phyloP scores from a whole-genome alignment of 2,113 vertebrate species.

The Nematolebias whitei region DNA sequence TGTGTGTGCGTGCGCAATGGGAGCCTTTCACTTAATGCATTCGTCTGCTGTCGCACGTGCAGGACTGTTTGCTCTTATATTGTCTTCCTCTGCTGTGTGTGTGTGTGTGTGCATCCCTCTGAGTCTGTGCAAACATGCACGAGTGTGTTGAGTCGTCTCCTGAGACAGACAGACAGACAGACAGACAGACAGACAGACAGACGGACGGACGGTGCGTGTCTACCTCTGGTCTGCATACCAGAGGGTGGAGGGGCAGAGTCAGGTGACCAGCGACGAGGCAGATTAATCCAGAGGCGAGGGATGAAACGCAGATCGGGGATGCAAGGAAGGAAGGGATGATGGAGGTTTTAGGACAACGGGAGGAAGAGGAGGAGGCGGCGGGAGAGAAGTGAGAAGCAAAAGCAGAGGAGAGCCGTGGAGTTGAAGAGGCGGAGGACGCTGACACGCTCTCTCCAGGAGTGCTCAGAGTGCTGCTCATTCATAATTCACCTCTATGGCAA shows the following conservation, averaged over 20 bases:
- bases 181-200: no score
- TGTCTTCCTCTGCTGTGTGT: constrained; percentile 34
- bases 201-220: constrained; percentile 47
- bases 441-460: constrained; percentile 69
- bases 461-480: constrained; percentile 76
- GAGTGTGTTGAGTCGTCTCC: constrained; percentile 50
- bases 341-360: constrained; percentile 43
- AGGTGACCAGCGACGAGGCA: constrained; percentile 50
- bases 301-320: constrained; percentile 30
- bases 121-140: constrained; percentile 56
- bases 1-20: constrained; percentile 41
- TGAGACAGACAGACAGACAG: constrained; percentile 65
- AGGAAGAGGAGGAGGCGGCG: constrained; percentile 20
- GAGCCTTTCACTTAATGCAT: constrained; percentile 58
- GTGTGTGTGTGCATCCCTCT: background rate
- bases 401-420: constrained; percentile 44
- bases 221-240: constrained; percentile 46
- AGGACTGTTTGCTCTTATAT: constrained; percentile 59
- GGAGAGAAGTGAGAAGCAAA: background rate
- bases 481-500: constrained; percentile 79
- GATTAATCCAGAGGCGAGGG: constrained; percentile 51
- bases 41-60: constrained; percentile 62
- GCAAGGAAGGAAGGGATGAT: constrained; percentile 21
- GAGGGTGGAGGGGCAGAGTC: constrained; percentile 41
- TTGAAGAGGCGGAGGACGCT: constrained; percentile 45